These are phyloP conservation scores for Deilephila elpenor DNA, from an alignment of 2,888 invertebrate genomes.

Conservation along the genomic window DNA sequence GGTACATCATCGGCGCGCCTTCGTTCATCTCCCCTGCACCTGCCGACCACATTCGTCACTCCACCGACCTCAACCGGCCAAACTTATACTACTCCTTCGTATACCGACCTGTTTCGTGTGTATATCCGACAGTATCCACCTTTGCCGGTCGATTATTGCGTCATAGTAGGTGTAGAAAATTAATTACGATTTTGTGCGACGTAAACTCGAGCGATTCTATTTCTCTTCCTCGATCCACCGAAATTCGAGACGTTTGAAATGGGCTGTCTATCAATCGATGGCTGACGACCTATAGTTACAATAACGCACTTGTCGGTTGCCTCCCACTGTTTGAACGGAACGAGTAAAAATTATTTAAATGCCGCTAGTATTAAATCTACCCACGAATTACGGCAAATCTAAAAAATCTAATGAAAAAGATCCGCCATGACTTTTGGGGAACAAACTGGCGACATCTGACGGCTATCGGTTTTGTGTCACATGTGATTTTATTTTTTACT, in stretches of 20 bases:
- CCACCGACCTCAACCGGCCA: conserved; percentile 44
- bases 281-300: conserved; percentile 56
- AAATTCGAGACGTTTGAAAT: conserved; percentile 76
- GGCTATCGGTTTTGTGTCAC: conserved; percentile 61
- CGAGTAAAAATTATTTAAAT: conserved; percentile 70
- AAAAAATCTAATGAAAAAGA: conserved; percentile 77
- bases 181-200: conserved; percentile 64
- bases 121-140: conserved; percentile 55
- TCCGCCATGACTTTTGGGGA: conserved; percentile 81
- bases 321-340: conserved; percentile 68
- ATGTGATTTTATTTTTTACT: conserved; percentile 76
- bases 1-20: conserved; percentile 74
- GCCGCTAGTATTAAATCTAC: conserved; percentile 77
- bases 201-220: conserved; percentile 63
- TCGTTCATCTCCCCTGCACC: conserved; percentile 70
- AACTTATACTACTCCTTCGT: conserved; percentile 39
- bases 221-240: conserved; percentile 70
- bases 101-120: conserved; percentile 65
- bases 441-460: conserved; percentile 80
- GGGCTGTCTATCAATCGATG: conserved; percentile 62
- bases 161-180: conserved; percentile 74
- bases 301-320: conserved; percentile 66
- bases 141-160: conserved; percentile 66
- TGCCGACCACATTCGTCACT: conserved; percentile 51
- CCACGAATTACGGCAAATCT: conserved; percentile 78